Conservation (phyloP, 2,113 vertebrate genomes). For the Eudorcas thomsonii region DNA sequence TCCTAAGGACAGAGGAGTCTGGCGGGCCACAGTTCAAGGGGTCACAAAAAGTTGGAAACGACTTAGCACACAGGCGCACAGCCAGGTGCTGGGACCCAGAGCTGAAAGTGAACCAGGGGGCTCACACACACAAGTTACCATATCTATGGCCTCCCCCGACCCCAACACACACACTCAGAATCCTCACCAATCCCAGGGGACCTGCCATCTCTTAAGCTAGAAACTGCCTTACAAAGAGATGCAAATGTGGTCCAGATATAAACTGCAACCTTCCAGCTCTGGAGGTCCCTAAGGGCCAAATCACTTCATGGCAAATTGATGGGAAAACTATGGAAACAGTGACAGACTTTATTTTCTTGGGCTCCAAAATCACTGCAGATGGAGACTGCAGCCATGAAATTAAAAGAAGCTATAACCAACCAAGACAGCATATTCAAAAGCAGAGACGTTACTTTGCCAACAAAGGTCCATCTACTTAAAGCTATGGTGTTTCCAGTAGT, state of each 20-base stretch:
- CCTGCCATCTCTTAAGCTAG: neutral
- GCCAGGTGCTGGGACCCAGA: neutral
- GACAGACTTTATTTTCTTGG: neutral
- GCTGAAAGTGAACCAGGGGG: neutral
- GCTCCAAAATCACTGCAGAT: neutral
- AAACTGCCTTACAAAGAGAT: constrained; percentile 4
- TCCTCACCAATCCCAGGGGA: neutral
- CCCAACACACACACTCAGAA: neutral
- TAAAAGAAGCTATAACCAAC: neutral
- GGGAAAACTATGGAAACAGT: neutral
- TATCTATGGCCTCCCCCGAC: neutral
- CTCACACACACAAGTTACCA: neutral
- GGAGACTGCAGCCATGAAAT: neutral
- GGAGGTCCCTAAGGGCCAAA: neutral
- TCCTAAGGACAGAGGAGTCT: neutral
- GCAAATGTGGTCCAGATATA: neutral
- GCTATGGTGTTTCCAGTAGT: neutral
- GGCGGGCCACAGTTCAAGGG: neutral
- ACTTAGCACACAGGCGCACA: neutral
- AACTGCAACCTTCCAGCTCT: neutral
- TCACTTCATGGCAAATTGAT: neutral
- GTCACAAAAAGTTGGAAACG: neutral
- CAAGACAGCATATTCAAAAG: neutral
- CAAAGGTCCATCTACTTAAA: neutral
- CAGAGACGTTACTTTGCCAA: neutral